These are phyloP conservation scores for Papilio elwesi DNA, from an alignment of 2,888 invertebrate species.

Conservation along the genomic window DNA sequence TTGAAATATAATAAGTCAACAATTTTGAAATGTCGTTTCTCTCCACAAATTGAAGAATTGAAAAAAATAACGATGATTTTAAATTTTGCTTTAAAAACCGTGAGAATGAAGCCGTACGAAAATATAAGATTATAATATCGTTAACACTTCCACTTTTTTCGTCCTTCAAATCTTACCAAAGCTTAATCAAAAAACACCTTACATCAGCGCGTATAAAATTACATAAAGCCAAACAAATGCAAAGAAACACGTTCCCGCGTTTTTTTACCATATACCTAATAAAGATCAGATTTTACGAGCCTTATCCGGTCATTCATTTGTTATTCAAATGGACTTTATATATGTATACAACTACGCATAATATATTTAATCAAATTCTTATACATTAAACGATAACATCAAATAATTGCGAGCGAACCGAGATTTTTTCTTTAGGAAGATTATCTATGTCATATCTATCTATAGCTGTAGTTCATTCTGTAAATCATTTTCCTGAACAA, in stretches of 20 bases:
- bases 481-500: too few species aligned
- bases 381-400: slow-evolving; percentile 4
- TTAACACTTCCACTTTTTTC: slow-evolving; percentile 62
- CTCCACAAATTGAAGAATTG: slow-evolving; percentile 14
- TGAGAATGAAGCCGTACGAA: slow-evolving; percentile 61
- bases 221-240: slow-evolving; percentile 68
- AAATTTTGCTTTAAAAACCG: slow-evolving; percentile 17
- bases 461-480: too few species aligned
- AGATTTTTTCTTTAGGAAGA: not conserved
- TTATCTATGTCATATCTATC: too few species aligned
- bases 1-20: not conserved
- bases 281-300: slow-evolving; percentile 22
- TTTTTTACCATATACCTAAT: slow-evolving; percentile 20
- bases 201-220: slow-evolving; percentile 52
- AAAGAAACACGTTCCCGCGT: slow-evolving; percentile 38
- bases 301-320: slow-evolving; percentile 13
- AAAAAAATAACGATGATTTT: slow-evolving; percentile 8
- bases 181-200: slow-evolving; percentile 48
- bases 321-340: slow-evolving; percentile 18
- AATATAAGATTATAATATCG: slow-evolving; percentile 53
- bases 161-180: slow-evolving; percentile 60
- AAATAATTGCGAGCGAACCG: not conserved
- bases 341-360: not conserved
- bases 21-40: slow-evolving; percentile 1
- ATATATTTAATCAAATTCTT: slow-evolving; percentile 11